Evolutionary conservation across 2,113 vertebrate species (phyloP).

Genomic region (Cichladusa arquata): DNA sequence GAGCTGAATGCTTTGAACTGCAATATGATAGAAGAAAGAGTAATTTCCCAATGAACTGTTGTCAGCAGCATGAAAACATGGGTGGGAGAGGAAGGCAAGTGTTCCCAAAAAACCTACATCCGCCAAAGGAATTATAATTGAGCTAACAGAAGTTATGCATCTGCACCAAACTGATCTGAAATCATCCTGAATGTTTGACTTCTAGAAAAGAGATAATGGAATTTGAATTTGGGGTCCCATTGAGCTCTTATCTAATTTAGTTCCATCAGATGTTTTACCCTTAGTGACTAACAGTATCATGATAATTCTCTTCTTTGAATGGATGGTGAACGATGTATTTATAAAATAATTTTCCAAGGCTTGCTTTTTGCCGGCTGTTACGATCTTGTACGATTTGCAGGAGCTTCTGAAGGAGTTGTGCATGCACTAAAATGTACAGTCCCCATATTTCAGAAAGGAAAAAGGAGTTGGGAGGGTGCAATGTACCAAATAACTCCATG

Average conservation of each 20-base stretch:
- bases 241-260: neutral
- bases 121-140: neutral
- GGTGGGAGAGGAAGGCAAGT: neutral
- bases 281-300: neutral
- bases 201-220: neutral
- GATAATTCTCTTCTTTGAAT: neutral
- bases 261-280: neutral
- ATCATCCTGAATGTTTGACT: neutral
- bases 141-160: neutral
- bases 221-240: neutral
- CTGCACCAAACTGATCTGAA: neutral
- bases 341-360: neutral
- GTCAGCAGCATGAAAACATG: neutral
- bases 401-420: neutral
- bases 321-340: neutral
- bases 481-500: neutral
- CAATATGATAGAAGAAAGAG: neutral
- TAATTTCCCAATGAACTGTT: neutral
- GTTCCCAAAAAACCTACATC: neutral
- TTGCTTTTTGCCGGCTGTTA: neutral
- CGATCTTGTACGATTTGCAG: neutral
- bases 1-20: neutral
- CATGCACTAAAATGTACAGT: neutral
- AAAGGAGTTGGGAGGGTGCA: accelerated
- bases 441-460: neutral